Base-by-base conservation (phyloP, 1,140 invertebrate species). In the Cotesia chilonis region DNA sequence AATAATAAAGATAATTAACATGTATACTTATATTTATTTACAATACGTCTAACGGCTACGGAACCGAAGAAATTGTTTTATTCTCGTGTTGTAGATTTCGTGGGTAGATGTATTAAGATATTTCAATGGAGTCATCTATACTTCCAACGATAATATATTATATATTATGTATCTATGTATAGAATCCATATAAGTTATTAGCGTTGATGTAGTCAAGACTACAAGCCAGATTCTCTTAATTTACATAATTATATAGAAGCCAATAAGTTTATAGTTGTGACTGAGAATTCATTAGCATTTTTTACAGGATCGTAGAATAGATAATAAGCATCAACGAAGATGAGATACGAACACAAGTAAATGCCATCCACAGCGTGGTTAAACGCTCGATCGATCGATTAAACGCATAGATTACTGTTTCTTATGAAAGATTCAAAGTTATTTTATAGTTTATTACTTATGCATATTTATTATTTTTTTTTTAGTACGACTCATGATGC, bases 261-360 rank as follows among this genome's bases (percentile, higher is more conserved):
- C 68, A 36, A 73, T 38, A 51, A 67, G 60, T 74, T 74, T 73
- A 70, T 77, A 79, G 78, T 79, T 77, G 75, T 78, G 77, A 78
- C 76, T 60, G 63, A 55, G 75, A 80, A 81, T 80, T 81, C 78
- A 81, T 80, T 80, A 81, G 75, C 73, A 81, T 80, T 81, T 76
- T 79, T 81, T 80, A 80, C 72, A 72, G 67, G 14, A 47, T 74
- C 20, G 72, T 68, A 76, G 72, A 79, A 77, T 78, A 73, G 77
- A 79, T 77, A 79, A 75, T 71, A 68, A 71, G 68, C 64, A 54
- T 47, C 41, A 47, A 47, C 41, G 41, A 47, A 10, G 41, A 47
- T 47, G 41, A 47, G 41, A 47, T 47, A 47, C 41, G 41, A 47
- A 47, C 41, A 47, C 41, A 47, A 47, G 41, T 47, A 47, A 47